These are phyloP conservation scores for Pipistrellus pygmaeus DNA, from an alignment of 2,797 vertebrate species.

Conservation along the genomic window DNA sequence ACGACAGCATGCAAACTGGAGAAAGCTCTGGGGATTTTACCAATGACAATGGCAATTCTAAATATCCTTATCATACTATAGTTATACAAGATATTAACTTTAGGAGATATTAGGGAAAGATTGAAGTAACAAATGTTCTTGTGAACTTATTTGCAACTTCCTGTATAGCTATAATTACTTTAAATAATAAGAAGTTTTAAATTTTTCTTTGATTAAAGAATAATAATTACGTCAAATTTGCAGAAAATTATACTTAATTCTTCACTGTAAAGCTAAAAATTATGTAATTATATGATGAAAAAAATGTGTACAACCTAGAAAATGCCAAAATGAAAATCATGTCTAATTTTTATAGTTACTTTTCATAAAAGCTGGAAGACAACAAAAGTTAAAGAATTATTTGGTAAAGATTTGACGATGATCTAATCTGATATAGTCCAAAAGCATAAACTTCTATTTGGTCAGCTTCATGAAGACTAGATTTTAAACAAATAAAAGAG, in stretches of 20 bases:
- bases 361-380: neutral
- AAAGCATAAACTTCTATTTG: conserved; percentile 5
- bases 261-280: neutral
- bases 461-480: neutral
- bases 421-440: neutral
- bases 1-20: neutral
- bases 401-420: neutral
- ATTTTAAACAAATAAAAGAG: conserved; percentile 29
- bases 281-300: neutral
- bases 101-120: neutral
- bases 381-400: neutral
- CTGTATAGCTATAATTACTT: neutral
- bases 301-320: neutral
- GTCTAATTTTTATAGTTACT: neutral
- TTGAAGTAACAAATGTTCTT: neutral
- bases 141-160: neutral
- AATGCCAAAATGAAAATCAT: neutral
- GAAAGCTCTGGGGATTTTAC: neutral
- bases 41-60: neutral
- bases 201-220: neutral
- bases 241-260: neutral
- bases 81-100: neutral
- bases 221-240: neutral
- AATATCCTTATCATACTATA: neutral
- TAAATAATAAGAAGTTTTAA: neutral